A percentile compares a stretch with the other conserved stretches of the same genome.
These are phyloP conservation scores for Tympanuchus pallidicinctus DNA, from an alignment of 2,113 vertebrate species.

Conservation along the genomic window DNA sequence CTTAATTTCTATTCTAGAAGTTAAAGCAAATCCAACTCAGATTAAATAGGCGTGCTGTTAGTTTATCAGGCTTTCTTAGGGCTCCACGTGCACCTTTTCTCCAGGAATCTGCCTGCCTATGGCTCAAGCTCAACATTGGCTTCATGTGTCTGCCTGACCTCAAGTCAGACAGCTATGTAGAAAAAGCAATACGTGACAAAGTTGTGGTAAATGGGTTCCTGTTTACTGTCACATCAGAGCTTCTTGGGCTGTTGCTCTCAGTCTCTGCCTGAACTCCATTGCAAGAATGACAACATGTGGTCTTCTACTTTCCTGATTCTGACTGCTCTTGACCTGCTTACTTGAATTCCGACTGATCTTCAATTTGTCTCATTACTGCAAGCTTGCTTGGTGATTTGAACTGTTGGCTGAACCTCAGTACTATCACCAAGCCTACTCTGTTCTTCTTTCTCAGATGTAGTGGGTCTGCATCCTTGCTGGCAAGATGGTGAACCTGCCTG, in stretches of 20 bases:
- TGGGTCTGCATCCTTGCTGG: background rate
- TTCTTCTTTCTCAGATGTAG: accelerated
- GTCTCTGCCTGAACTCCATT: background rate
- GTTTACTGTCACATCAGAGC: background rate
- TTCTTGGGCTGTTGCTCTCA: background rate
- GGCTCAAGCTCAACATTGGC: background rate
- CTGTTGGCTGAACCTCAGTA: background rate
- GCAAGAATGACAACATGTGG: background rate
- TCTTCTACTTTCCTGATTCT: background rate
- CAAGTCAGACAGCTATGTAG: background rate
- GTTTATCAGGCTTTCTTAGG: background rate
- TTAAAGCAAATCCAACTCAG: background rate
- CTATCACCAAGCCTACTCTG: background rate
- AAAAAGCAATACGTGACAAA: background rate
- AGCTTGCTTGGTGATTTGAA: background rate
- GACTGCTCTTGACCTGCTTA: background rate
- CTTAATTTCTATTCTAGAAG: background rate
- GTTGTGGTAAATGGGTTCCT: background rate
- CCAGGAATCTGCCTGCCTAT: background rate
- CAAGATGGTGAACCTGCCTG: background rate
- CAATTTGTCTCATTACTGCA: background rate
- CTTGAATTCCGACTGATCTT: background rate
- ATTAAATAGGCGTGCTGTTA: background rate
- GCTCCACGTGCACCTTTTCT: background rate
- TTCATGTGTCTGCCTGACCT: background rate